These are phyloP conservation scores for Oxytorus armatus DNA, from an alignment of 2,888 invertebrate genomes.

Conservation along the genomic window DNA sequence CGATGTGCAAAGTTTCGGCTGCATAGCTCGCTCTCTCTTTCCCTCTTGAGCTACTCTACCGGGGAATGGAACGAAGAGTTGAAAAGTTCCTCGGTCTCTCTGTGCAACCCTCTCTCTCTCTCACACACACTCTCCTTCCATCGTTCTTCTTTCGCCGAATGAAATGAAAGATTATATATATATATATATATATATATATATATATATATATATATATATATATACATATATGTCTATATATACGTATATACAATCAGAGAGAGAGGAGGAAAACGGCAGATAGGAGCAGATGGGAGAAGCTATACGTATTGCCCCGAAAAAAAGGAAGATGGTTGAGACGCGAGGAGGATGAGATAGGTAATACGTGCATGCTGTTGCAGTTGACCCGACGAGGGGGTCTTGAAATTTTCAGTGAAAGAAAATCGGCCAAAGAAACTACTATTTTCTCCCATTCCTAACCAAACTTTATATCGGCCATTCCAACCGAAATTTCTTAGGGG, in stretches of 20 bases:
- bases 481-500: no score
- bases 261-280: conserved; percentile 7
- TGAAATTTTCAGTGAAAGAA: conserved; percentile 67
- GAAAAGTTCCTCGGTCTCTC: conserved; percentile 60
- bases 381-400: conserved; percentile 64
- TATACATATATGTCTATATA: not conserved
- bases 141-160: conserved; percentile 28
- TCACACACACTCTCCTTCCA: conserved; percentile 12
- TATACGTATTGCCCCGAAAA: no score
- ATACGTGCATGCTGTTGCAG: conserved; percentile 55
- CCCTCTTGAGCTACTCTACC: conserved; percentile 32
- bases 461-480: conserved; percentile 30
- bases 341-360: conserved; percentile 35
- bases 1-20: conserved; percentile 62
- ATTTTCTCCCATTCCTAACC: conserved; percentile 17
- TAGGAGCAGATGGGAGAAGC: no score
- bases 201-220: conserved; percentile 1
- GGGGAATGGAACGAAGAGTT: conserved; percentile 61
- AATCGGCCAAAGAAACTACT: conserved; percentile 60
- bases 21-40: conserved; percentile 13
- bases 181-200: conserved; percentile 2
- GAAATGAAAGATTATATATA: conserved; percentile 36
- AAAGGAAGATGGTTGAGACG: conserved; percentile 8
- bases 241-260: conserved; percentile 33
- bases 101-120: conserved; percentile 36